Evolutionary conservation across 1,140 invertebrate genomes (phyloP).

Genomic region (Helicoverpa armigera): DNA sequence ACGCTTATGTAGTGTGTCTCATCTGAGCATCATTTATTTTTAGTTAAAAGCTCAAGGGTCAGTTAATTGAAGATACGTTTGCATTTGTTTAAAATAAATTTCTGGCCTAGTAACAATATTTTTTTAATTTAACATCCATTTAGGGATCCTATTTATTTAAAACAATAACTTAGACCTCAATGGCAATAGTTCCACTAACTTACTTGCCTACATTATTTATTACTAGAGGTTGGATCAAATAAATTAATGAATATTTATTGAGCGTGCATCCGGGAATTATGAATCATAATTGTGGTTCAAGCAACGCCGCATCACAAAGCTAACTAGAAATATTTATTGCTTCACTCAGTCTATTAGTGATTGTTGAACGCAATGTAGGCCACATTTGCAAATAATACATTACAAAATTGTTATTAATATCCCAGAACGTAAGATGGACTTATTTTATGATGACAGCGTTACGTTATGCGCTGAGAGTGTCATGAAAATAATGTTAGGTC

Average conservation of each 20-base stretch:
- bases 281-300: constrained; percentile 52
- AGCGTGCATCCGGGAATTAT: constrained; percentile 62
- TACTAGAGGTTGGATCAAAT: constrained; percentile 14
- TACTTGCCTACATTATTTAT: constrained; percentile 38
- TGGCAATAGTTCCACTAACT: neutral
- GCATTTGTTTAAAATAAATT: too few relatives aligned
- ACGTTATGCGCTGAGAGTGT: neutral
- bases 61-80: too few relatives aligned
- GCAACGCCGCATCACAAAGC: neutral
- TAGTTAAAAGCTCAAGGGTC: neutral
- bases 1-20: too few relatives aligned
- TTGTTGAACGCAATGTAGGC: constrained; percentile 16
- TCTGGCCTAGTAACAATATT: too few relatives aligned
- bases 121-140: too few relatives aligned
- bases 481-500: constrained; percentile 21
- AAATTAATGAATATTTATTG: constrained; percentile 67
- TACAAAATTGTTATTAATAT: constrained; percentile 19
- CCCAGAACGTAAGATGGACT: neutral
- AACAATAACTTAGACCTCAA: neutral
- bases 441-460: constrained; percentile 4
- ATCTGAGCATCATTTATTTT: too few relatives aligned
- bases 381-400: constrained; percentile 27
- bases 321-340: constrained; percentile 13
- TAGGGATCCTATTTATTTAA: too few relatives aligned
- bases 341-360: constrained; percentile 16